Base-by-base conservation (phyloP, 2,888 invertebrate species). In the Ptilodon capucinus region DNA sequence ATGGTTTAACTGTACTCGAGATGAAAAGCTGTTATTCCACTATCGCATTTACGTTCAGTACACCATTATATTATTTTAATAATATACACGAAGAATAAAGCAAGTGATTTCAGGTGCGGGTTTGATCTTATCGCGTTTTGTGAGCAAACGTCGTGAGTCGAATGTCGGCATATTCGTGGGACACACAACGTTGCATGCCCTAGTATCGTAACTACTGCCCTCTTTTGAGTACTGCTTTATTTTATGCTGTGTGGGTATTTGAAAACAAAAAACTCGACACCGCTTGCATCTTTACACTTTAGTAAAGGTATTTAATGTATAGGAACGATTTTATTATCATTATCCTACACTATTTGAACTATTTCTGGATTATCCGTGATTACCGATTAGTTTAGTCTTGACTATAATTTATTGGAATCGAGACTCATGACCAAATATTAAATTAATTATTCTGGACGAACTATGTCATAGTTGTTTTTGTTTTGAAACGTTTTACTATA, bases 171-270 rank as follows among this genome's bases (percentile, higher is more conserved):
- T 69, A 63, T 61, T 63, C 57, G 65, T 62, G 58, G 59, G 65
- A 64, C 63, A 61, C 63, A 61, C 54, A 52, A 42, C 44, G 49
- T 54, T 54, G 51, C 63, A 71, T 59, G 73, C 73, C 75, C 75
- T 66, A 57, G 62, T 66, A 67, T 67, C 52, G 30, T 19, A 35
- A 17, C 44, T 40, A 42, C 40, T 21, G 57, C 46, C 58, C 62
- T 48, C 55, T 69, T 68, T 68, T 52, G 54, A 60, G 60, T 60
- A 60, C 60, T 42, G 45, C 38, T 30, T 13, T 44, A 43, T 43
- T 19, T 39, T 11, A 42, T 7, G 32, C 32, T 32, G 13, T n/a
- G 5, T 32, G n/a, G n/a, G n/a, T n/a, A n/a, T n/a, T n/a, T n/a
- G n/a, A n/a, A n/a, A n/a, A n/a, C n/a, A n/a, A n/a, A n/a, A n/a